Base-by-base conservation (phyloP, 2,797 vertebrate species). In the Eulemur coronatus region DNA sequence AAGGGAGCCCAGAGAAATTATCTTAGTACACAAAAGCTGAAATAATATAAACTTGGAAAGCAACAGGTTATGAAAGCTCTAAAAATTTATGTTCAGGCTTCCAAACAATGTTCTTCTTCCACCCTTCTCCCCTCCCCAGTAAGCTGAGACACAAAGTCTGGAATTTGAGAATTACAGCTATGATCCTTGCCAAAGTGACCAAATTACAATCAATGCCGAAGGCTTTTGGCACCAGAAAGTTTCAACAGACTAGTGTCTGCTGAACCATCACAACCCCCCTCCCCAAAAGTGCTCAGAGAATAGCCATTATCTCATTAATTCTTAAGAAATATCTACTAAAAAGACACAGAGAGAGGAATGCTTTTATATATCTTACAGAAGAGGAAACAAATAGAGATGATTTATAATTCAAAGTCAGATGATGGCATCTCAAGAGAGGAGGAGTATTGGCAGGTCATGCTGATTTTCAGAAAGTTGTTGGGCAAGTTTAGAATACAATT, bases 31-130 rank as follows among this genome's bases (percentile, higher is more conserved):
- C 94, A 96, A 97, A 96, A 90, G 82, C 87, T 94, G 87, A 93
- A 94, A 89, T 96, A 95, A 96, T 97, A 95, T 93, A 97, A 97
- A 97, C 93, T 97, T 97, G 92, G 94, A 96, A 96, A 41, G 86
- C 94, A 97, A 50, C 50, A 97, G 67, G 89, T 97, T 97, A 97
- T 97, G 94, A 97, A 96, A 97, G 88, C 84, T 48, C 91, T 89
- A 93, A 90, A 97, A 95, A 97, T 96, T 95, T 92, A 96, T 35
- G 57, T 91, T 57, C 85, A 30, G 79, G 20, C 84, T 96, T 97
- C 91, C 94, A 97, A 97, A 93, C 89, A 94, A 94, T 78, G 61
- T 81, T 93, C 69, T 81, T 70, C 43, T 84, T 89, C 86, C 33
- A 38, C 38, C 67, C 82, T 90, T 95, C 67, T 84, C n/a, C 69